Conservation (phyloP, 2,888 invertebrate species). For the Chirona hameri region DNA sequence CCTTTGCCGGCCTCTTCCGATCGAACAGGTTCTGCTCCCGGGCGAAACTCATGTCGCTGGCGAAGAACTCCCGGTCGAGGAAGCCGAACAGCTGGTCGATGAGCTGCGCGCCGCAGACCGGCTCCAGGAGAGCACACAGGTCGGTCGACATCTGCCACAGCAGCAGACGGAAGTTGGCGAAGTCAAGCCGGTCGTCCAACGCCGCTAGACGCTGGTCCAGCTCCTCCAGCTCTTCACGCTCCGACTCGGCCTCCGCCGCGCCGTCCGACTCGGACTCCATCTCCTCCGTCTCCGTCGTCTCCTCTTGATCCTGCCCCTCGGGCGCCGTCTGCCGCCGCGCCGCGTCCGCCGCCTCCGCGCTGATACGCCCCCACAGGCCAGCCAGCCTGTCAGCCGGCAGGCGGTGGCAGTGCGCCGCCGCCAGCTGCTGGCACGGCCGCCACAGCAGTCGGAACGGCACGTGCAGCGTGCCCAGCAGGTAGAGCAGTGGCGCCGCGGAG, state of each 20-base stretch:
- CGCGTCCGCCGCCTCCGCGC: constrained; percentile 53
- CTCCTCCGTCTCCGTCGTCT: constrained; percentile 37
- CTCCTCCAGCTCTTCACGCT: neutral
- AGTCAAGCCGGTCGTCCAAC: constrained; percentile 58
- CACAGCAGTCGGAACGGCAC: constrained; percentile 85
- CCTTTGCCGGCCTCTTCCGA: neutral
- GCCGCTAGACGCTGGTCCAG: neutral
- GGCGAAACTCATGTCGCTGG: constrained; percentile 10
- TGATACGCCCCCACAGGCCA: constrained; percentile 61
- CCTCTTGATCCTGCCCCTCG: neutral
- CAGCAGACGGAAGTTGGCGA: constrained; percentile 68
- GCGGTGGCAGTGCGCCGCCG: constrained; percentile 67
- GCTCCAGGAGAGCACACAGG: constrained; percentile 48
- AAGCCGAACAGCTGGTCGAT: neutral
- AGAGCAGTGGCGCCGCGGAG: constrained; percentile 63
- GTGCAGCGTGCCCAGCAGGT: constrained; percentile 74
- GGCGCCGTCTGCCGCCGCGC: constrained; percentile 48
- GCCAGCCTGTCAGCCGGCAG: constrained; percentile 64
- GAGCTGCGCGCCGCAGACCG: neutral
- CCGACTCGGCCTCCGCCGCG: neutral
- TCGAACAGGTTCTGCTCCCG: neutral
- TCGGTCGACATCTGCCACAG: constrained; percentile 74
- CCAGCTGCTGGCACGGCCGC: constrained; percentile 73
- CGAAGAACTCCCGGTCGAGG: constrained; percentile 13
- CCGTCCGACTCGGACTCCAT: neutral